These are phyloP conservation scores for Drosophila parabipectinata DNA, from an alignment of 1,140 invertebrate genomes.

Conservation along the genomic window DNA sequence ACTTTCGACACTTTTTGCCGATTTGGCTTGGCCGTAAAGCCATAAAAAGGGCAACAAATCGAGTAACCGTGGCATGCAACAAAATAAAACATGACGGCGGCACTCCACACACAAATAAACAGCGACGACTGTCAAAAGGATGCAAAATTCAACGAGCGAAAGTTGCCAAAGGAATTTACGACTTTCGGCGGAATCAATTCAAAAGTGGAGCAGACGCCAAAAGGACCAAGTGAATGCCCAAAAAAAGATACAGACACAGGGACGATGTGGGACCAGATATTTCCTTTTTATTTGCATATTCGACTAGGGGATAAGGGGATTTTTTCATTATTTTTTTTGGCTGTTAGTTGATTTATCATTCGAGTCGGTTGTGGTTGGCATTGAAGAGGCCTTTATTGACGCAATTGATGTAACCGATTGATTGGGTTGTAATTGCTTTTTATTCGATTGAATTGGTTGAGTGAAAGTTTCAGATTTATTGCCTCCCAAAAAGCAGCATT, in stretches of 20 bases:
- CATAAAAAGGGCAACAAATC: slow-evolving; percentile 29
- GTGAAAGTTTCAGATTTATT: slow-evolving; percentile 5
- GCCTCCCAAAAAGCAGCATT: neutral
- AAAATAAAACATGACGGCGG: slow-evolving; percentile 43
- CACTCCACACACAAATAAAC: slow-evolving; percentile 53
- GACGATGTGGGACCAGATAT: slow-evolving; percentile 22
- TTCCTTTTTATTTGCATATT: slow-evolving; percentile 43
- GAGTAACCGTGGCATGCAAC: slow-evolving; percentile 10
- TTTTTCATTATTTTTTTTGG: slow-evolving; percentile 23
- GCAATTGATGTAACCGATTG: slow-evolving; percentile 43
- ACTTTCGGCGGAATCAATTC: slow-evolving; percentile 75
- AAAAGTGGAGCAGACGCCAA: slow-evolving; percentile 54
- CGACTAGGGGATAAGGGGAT: slow-evolving; percentile 25
- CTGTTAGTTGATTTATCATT: slow-evolving; percentile 58
- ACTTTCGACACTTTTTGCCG: slow-evolving; percentile 65
- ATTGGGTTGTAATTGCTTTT: slow-evolving; percentile 71
- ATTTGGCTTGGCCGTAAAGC: slow-evolving; percentile 29
- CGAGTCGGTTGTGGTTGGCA: slow-evolving; percentile 36
- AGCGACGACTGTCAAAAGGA: slow-evolving; percentile 34
- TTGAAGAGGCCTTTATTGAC: slow-evolving; percentile 33
- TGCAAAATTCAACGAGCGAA: slow-evolving; percentile 53
- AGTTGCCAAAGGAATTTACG: slow-evolving; percentile 78
- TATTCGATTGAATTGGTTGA: slow-evolving; percentile 33
- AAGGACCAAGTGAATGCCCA: slow-evolving; percentile 25
- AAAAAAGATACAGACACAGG: slow-evolving; percentile 6